These are phyloP conservation scores for Hylaeus anthracinus DNA, from an alignment of 1,140 invertebrate species.

Conservation along the genomic window DNA sequence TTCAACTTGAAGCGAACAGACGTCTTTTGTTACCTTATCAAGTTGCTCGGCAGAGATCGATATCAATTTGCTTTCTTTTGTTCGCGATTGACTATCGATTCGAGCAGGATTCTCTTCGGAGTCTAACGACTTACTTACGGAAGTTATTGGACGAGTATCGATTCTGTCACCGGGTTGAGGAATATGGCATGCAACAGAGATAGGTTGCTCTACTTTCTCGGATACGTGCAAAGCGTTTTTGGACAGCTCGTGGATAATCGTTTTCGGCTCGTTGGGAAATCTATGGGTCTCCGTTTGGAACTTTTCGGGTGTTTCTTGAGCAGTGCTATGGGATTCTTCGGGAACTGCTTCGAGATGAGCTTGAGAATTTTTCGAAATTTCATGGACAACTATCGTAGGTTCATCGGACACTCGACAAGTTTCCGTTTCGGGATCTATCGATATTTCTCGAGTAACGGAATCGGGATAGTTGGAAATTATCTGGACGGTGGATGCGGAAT, in stretches of 20 bases:
- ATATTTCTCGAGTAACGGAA: background rate
- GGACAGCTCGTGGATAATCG: background rate
- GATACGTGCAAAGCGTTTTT: conserved; percentile 45
- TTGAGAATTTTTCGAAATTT: too few relatives aligned
- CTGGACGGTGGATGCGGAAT: background rate
- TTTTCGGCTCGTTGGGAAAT: too few relatives aligned
- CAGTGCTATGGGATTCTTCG: background rate
- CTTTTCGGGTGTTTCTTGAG: background rate
- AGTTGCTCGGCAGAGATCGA: background rate
- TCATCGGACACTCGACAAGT: too few relatives aligned
- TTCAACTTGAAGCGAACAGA: background rate
- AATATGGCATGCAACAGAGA: conserved; percentile 40
- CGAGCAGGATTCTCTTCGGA: background rate
- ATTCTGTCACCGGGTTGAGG: conserved; percentile 44
- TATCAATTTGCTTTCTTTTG: background rate
- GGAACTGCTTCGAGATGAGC: background rate
- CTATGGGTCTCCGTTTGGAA: too few relatives aligned
- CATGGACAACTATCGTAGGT: too few relatives aligned
- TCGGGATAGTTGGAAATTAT: background rate
- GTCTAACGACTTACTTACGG: background rate
- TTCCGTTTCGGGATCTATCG: background rate
- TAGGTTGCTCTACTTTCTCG: conserved; percentile 59
- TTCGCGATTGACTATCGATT: background rate
- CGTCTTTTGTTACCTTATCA: background rate
- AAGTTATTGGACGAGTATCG: conserved; percentile 32